phyloP scores from a whole-genome alignment of 2,797 vertebrate genomes.

The Dromococcyx pavoninus region DNA sequence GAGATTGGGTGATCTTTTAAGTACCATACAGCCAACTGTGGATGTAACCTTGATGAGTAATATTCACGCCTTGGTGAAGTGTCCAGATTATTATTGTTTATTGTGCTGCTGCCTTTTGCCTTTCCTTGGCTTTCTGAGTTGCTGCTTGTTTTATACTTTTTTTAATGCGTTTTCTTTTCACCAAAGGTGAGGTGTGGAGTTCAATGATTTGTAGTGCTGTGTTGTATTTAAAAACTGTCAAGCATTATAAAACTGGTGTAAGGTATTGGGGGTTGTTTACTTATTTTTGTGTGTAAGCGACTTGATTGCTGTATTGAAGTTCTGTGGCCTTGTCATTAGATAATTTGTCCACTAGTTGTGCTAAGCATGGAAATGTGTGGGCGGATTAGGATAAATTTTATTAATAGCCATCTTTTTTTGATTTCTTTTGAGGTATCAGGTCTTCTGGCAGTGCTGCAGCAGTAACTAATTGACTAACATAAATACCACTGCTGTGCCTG shows the following conservation, averaged over 20 bases:
- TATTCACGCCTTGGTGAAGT: accelerated
- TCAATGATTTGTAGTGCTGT: neutral
- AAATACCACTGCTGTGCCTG: neutral
- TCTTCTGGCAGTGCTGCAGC: neutral
- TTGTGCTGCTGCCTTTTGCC: neutral
- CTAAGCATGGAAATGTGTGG: neutral
- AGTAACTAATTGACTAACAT: neutral
- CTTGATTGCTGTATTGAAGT: neutral
- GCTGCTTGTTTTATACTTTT: neutral
- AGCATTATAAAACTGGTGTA: neutral
- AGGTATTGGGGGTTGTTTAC: neutral
- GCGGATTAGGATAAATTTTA: neutral
- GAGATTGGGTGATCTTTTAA: neutral
- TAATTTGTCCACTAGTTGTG: neutral
- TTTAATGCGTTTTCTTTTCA: neutral
- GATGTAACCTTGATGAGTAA: neutral
- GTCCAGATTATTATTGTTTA: neutral
- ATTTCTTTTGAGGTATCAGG: neutral
- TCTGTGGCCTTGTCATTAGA: neutral
- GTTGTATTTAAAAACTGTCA: neutral
- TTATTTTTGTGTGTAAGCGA: neutral
- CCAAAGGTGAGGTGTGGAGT: neutral
- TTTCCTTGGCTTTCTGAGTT: neutral
- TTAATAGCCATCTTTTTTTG: neutral
- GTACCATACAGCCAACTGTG: neutral